Evolutionary conservation across 2,797 vertebrate genomes (phyloP).

Genomic region (Geotrypetes seraphini): DNA sequence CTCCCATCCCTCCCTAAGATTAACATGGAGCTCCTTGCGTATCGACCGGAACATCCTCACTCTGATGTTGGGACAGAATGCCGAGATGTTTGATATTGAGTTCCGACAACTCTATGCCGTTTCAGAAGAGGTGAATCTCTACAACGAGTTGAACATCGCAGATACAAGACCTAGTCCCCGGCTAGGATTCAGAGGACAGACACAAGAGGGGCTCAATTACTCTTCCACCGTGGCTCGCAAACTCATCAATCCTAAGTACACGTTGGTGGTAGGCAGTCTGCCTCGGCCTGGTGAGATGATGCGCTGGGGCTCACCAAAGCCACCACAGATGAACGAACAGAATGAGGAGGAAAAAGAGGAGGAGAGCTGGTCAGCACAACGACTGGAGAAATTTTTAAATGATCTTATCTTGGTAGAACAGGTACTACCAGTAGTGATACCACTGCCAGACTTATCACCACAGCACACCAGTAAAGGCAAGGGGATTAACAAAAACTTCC

Average conservation of each 20-base stretch:
- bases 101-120: conserved; percentile 88
- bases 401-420: conserved; percentile 52
- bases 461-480: conserved; percentile 38
- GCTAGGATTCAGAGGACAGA: conserved; percentile 15
- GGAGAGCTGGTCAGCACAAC: conserved; percentile 30
- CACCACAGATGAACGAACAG: conserved; percentile 5
- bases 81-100: conserved; percentile 79
- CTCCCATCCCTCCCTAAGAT: conserved; percentile 54
- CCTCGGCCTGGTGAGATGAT: conserved; percentile 52
- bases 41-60: conserved; percentile 85
- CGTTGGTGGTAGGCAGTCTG: conserved; percentile 52
- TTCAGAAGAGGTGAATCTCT: conserved; percentile 76
- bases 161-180: conserved; percentile 20
- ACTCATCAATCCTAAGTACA: conserved; percentile 85
- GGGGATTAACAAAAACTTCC: conserved; percentile 7
- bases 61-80: conserved; percentile 78
- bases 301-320: conserved; percentile 41
- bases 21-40: conserved; percentile 80
- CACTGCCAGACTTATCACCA: conserved; percentile 13
- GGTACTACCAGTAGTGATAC: conserved; percentile 43
- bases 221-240: conserved; percentile 78
- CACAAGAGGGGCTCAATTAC: conserved; percentile 24
- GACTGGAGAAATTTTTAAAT: conserved; percentile 48
- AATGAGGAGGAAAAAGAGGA: conserved; percentile 17
- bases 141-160: conserved; percentile 64